Base-by-base conservation (phyloP, 2,113 vertebrate species). In the Scolopax mira region DNA sequence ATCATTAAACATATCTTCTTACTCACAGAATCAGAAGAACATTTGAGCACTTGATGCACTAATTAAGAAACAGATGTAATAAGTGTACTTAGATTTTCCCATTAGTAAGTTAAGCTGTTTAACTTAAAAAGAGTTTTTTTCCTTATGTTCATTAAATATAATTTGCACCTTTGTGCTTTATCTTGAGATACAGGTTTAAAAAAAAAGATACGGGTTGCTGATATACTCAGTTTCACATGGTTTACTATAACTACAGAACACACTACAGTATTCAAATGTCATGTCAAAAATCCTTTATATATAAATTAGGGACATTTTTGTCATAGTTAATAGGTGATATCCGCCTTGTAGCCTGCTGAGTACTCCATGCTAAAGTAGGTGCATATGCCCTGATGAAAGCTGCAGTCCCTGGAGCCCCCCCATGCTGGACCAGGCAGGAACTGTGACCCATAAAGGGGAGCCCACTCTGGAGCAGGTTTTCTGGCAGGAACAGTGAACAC, bases 1-100 rank as follows among this genome's bases (percentile, higher is more conserved):
- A 58, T 92, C 28, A 81, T 90, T 84, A 88, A 70, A 28, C 6
- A 3, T 90, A 88, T 78, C 79, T 74, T 80, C 41, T 96, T 88
- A 86, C 88, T 61, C 21, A 57, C 55, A 89, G 72, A 78, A 78
- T 90, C 35, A 90, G 71, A 91, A 91, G 35, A 62, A 39, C 10
- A 30, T 78, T 49, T 49, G 22, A 86, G 51, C 49, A 42, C 74
- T 90, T 90, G 46, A 78, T 60, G 5, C 8, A 55, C 8, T 81
- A 83, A 78, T 93, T 71, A 74, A 51, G 55, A 78, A 86, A 83
- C 10, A 10, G 55, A 72, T 69, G 19, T 8, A 74, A 71, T 67
- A 67, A 79, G 67, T 39, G 5, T 9, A 48, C 35, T 64, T 64
- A 82, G 27, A 88, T 51, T 61, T 69, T 90, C 30, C 13, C 30